Conservation (phyloP, 2,797 vertebrate genomes). For the Acipenser transmontanus region DNA sequence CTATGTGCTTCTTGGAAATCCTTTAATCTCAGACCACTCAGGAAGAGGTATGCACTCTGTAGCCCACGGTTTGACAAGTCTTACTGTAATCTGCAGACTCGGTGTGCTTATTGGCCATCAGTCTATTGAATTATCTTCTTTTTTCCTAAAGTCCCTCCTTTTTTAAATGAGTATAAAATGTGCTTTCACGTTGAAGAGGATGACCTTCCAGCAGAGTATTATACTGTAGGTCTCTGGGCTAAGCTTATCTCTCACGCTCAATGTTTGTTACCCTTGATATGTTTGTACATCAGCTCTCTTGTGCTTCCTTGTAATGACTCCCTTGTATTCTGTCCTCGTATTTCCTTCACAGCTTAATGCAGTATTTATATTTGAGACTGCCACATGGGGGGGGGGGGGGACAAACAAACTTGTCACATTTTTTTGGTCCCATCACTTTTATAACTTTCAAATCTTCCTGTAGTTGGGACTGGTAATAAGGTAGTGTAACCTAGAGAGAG, state of each 20-base stretch:
- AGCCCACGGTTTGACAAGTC: too few relatives aligned
- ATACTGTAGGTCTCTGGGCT: background rate
- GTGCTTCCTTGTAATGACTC: background rate
- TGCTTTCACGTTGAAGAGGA: background rate
- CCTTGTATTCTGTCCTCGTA: background rate
- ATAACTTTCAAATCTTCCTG: too few relatives aligned
- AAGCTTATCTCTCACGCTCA: background rate
- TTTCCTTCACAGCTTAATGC: background rate
- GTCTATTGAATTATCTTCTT: background rate
- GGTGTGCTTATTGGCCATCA: too few relatives aligned
- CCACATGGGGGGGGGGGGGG: too few relatives aligned
- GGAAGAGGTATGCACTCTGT: too few relatives aligned
- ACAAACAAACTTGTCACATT: too few relatives aligned
- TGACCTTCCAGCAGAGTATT: background rate
- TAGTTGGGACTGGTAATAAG: too few relatives aligned
- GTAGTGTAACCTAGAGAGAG: too few relatives aligned
- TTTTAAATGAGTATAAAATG: background rate
- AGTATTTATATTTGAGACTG: background rate
- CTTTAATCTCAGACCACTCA: too few relatives aligned
- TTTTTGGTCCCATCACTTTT: too few relatives aligned
- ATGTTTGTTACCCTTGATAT: background rate
- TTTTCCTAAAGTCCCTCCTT: background rate
- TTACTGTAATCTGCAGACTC: too few relatives aligned
- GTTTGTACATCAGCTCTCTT: background rate
- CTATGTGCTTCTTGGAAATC: too few relatives aligned